These are phyloP conservation scores for Trimorus sp. DNA, from an alignment of 2,888 invertebrate genomes.

Conservation along the genomic window DNA sequence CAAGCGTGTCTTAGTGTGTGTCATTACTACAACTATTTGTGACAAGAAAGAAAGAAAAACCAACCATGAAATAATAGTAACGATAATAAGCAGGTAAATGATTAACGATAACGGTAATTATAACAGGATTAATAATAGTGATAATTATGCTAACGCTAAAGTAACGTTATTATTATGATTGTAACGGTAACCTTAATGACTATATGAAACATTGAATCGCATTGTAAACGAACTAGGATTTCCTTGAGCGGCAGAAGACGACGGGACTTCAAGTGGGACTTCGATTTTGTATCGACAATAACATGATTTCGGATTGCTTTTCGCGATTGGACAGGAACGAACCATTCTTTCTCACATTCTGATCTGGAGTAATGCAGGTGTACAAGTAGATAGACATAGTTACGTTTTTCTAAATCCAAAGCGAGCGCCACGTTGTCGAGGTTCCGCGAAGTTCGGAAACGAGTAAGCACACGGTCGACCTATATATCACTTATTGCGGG, in stretches of 20 bases:
- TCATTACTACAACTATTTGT: conserved; percentile 42
- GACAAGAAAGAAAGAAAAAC: conserved; percentile 13
- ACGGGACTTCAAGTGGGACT: background rate
- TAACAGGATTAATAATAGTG: background rate
- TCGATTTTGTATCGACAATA: conserved; percentile 58
- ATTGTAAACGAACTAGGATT: conserved; percentile 25
- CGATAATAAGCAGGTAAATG: conserved; percentile 1
- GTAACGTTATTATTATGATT: background rate
- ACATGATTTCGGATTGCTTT: conserved; percentile 24
- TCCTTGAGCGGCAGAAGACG: background rate
- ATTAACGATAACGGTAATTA: background rate
- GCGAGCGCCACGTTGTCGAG: conserved; percentile 20
- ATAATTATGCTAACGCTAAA: background rate
- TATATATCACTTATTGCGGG: no score
- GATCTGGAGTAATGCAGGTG: conserved; percentile 34
- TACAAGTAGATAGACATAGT: conserved; percentile 41
- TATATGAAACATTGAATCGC: conserved; percentile 5
- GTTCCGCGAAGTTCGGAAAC: no score
- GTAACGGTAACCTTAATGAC: conserved; percentile 9
- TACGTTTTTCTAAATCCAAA: conserved; percentile 50
- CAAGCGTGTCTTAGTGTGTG: conserved; percentile 59
- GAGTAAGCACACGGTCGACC: no score
- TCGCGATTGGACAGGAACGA: conserved; percentile 6
- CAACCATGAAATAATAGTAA: conserved; percentile 24
- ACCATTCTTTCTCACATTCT: conserved; percentile 34